Conservation (phyloP, 2,797 vertebrate genomes). For the Mastacembelus armatus region DNA sequence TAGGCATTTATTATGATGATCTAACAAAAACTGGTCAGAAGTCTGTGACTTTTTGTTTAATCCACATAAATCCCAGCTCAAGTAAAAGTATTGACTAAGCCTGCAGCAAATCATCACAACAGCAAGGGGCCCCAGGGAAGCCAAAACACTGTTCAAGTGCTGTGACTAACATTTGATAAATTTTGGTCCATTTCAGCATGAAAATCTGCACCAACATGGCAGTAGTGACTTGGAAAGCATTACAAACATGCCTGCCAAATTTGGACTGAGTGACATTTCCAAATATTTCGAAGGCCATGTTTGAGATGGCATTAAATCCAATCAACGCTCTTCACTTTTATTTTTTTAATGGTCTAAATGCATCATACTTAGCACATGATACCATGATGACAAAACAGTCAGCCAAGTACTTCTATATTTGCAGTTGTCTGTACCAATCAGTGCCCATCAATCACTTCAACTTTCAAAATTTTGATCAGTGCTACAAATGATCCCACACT, state of each 20-base stretch:
- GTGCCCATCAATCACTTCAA: constrained; percentile 51
- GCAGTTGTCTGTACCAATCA: constrained; percentile 10
- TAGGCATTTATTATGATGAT: too few species aligned
- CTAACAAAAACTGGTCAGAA: too few species aligned
- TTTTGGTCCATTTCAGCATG: background rate
- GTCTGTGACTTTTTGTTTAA: too few species aligned
- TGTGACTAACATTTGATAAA: background rate
- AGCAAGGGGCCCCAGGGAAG: background rate
- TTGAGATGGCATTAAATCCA: constrained; percentile 21
- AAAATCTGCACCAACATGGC: constrained; percentile 11
- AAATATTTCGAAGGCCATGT: constrained; percentile 26
- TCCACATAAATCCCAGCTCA: background rate
- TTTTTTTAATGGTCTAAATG: constrained; percentile 14
- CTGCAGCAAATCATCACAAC: background rate
- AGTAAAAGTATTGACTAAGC: background rate
- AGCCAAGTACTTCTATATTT: constrained; percentile 52
- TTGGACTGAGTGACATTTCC: constrained; percentile 22
- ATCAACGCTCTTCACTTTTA: constrained; percentile 27
- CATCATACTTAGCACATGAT: constrained; percentile 12
- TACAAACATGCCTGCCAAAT: constrained; percentile 26
- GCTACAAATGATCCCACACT: constrained; percentile 31
- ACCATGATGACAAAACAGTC: constrained; percentile 20
- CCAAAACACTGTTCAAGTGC: background rate
- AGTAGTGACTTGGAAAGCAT: constrained; percentile 6
- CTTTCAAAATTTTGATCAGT: constrained; percentile 27